A percentile compares a stretch with the other conserved stretches of the same genome.
Evolutionary conservation across 2,888 invertebrate genomes (phyloP).

Genomic region (Synanthedon andrenaeformis): DNA sequence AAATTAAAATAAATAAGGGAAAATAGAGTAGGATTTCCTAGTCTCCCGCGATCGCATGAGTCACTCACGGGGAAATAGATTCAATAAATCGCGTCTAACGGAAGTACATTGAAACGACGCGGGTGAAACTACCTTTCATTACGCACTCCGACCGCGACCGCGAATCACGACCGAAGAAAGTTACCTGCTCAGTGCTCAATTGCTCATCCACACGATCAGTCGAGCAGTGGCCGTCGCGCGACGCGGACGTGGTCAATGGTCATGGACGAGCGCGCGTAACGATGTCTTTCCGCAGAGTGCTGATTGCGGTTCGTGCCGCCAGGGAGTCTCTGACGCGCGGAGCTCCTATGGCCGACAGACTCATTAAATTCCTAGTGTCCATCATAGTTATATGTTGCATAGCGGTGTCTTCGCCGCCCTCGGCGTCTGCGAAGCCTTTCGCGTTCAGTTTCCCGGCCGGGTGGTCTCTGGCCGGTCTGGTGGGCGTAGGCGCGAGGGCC

Average conservation of each 20-base stretch:
- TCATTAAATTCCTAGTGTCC: constrained; percentile 52
- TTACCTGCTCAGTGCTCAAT: constrained; percentile 5
- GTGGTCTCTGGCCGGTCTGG: constrained; percentile 59
- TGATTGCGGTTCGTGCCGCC: constrained; percentile 53
- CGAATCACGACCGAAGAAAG: constrained; percentile 25
- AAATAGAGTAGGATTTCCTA: no score
- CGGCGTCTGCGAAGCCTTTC: constrained; percentile 60
- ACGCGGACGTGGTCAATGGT: constrained; percentile 27
- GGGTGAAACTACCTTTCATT: constrained; percentile 1
- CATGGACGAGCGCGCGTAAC: constrained; percentile 26
- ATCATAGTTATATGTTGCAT: constrained; percentile 54
- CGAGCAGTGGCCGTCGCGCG: constrained; percentile 27
- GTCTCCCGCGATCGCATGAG: no score
- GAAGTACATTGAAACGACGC: constrained; percentile 12
- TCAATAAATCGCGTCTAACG: constrained; percentile 7
- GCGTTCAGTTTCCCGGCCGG: constrained; percentile 58
- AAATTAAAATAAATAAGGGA: no score
- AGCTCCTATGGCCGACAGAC: constrained; percentile 50
- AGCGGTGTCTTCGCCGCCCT: constrained; percentile 54
- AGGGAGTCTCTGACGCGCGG: constrained; percentile 47
- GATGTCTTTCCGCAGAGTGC: constrained; percentile 52
- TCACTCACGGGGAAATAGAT: neutral
- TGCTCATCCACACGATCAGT: constrained; percentile 20
- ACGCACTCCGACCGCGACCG: constrained; percentile 1
- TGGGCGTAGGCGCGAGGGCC: constrained; percentile 42